A percentile compares a stretch with the other conserved stretches of the same genome.
Evolutionary conservation across 2,797 vertebrate species (phyloP).

Genomic region (Tadarida brasiliensis): DNA sequence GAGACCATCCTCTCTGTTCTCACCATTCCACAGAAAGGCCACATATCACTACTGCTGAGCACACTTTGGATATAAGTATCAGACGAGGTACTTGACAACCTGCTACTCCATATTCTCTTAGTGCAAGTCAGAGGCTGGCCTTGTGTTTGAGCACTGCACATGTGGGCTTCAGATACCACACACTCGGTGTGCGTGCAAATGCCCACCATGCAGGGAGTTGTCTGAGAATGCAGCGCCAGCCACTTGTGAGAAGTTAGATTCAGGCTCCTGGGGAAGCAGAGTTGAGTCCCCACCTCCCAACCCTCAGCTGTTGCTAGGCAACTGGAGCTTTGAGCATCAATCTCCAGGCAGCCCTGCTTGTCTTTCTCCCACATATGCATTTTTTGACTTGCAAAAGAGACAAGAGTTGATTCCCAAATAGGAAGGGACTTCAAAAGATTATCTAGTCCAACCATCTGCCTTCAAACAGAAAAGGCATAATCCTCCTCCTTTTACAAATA

Average conservation of each 20-base stretch:
- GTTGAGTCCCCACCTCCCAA: background rate
- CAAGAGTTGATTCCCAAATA: slow-evolving; percentile 39
- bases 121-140: background rate
- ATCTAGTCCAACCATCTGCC: background rate
- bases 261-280: background rate
- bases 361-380: background rate
- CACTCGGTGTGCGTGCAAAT: background rate
- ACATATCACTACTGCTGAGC: background rate
- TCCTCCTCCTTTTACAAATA: background rate
- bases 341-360: background rate
- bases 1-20: background rate
- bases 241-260: slow-evolving; percentile 28
- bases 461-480: background rate
- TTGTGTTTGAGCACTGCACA: background rate
- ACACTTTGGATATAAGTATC: background rate
- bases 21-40: background rate
- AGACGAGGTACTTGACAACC: background rate
- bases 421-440: slow-evolving; percentile 2
- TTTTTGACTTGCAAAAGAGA: slow-evolving; percentile 51
- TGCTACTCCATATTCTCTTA: background rate
- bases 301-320: slow-evolving; percentile 55
- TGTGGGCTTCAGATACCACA: background rate
- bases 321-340: background rate
- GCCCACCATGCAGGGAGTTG: background rate
- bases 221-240: background rate